Evolutionary conservation across 2,113 vertebrate species (phyloP).

Genomic region (Spilogale gracilis): DNA sequence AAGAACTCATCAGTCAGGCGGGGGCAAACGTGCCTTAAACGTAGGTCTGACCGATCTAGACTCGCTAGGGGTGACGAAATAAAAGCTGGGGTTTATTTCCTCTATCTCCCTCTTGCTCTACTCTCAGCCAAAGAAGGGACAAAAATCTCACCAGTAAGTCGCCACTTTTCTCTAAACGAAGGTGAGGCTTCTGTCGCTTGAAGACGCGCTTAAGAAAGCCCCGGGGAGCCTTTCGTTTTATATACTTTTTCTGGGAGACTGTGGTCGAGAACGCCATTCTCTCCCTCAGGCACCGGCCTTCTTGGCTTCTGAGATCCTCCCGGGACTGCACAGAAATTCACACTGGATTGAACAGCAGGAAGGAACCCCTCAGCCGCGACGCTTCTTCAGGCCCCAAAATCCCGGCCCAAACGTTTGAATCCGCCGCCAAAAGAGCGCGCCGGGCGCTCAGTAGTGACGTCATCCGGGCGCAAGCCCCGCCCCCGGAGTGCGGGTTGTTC

Average conservation of each 20-base stretch:
- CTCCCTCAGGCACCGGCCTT: not conserved
- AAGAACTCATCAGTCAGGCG: accelerated
- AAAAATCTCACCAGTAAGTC: slow-evolving; percentile 88
- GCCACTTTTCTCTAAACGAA: slow-evolving; percentile 77
- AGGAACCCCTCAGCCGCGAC: accelerated
- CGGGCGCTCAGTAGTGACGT: slow-evolving; percentile 76
- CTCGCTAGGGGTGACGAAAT: accelerated
- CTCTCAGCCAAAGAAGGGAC: not conserved
- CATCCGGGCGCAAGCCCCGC: not conserved
- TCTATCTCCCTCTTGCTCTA: accelerated
- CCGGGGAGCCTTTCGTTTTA: slow-evolving; percentile 83
- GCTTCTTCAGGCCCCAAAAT: accelerated
- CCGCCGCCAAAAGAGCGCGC: slow-evolving; percentile 65
- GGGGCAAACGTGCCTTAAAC: not conserved
- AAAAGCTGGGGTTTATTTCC: no score
- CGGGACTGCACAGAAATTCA: accelerated
- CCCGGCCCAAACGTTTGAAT: slow-evolving; percentile 46
- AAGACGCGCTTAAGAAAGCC: slow-evolving; percentile 82
- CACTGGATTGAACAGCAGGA: accelerated
- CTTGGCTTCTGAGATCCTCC: not conserved
- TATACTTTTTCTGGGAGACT: not conserved
- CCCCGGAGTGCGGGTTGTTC: accelerated
- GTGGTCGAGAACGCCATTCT: slow-evolving; percentile 45
- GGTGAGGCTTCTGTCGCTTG: slow-evolving; percentile 83
- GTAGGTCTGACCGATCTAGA: not conserved